Evolutionary conservation across 2,888 invertebrate genomes (phyloP).

Genomic region (Boloria euphrosyne): DNA sequence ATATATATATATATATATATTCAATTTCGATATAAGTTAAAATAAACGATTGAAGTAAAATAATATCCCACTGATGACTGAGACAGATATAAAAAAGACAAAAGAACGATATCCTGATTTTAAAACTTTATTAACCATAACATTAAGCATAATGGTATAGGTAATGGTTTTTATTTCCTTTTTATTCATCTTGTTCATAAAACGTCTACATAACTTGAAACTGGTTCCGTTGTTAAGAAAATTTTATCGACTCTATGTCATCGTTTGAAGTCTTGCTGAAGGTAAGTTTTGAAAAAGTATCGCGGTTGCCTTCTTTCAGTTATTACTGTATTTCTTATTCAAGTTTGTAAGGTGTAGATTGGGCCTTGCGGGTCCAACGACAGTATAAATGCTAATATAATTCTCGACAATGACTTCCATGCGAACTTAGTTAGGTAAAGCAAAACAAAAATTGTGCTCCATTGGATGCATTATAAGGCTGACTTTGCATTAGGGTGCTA

Average conservation of each 20-base stretch:
- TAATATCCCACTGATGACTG: no score
- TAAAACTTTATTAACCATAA: not conserved
- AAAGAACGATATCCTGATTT: not conserved
- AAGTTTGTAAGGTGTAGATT: constrained; percentile 16
- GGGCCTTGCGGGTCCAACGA: constrained; percentile 1
- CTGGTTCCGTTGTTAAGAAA: constrained; percentile 29
- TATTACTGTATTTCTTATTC: constrained; percentile 24
- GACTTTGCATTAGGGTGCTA: not conserved
- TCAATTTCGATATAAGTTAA: not conserved
- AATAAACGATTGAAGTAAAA: no score
- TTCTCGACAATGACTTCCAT: not conserved
- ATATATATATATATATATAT: constrained; percentile 4
- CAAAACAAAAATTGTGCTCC: not conserved
- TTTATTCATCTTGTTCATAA: constrained; percentile 13
- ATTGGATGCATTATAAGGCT: constrained; percentile 1
- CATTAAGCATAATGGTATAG: not conserved
- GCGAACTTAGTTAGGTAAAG: not conserved
- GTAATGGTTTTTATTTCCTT: constrained; percentile 10
- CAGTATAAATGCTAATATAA: constrained; percentile 17
- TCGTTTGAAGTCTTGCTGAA: constrained; percentile 22
- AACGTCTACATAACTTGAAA: constrained; percentile 14
- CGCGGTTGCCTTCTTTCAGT: constrained; percentile 21
- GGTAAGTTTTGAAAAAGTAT: constrained; percentile 24
- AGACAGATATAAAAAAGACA: not conserved
- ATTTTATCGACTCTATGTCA: constrained; percentile 28